A percentile compares a stretch with the other conserved stretches of the same genome.
Conservation (phyloP, 1,140 invertebrate genomes). For the Apis laboriosa region DNA sequence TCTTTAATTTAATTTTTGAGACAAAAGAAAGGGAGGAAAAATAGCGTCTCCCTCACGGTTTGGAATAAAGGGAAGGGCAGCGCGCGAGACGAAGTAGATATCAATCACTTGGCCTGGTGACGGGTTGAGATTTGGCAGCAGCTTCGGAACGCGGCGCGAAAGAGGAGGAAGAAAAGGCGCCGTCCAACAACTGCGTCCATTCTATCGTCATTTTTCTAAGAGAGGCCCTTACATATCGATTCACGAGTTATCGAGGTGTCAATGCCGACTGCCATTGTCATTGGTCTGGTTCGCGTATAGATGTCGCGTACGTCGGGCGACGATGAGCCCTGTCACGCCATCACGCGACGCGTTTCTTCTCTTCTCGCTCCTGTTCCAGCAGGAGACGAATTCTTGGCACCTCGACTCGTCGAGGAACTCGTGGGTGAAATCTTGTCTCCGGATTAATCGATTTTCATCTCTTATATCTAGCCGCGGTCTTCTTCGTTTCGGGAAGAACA, state of each 20-base stretch:
- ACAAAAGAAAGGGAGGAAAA: slow-evolving; percentile 52
- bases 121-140: slow-evolving; percentile 73
- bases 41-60: slow-evolving; percentile 55
- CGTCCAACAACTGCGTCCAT: slow-evolving; percentile 64
- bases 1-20: background rate
- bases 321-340: slow-evolving; percentile 24
- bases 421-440: slow-evolving; percentile 16
- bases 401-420: slow-evolving; percentile 8
- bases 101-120: slow-evolving; percentile 72
- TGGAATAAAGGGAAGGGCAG: slow-evolving; percentile 62
- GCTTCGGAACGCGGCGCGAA: slow-evolving; percentile 58
- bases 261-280: slow-evolving; percentile 46
- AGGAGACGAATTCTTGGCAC: slow-evolving; percentile 24
- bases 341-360: background rate
- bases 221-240: slow-evolving; percentile 56
- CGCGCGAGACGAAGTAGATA: slow-evolving; percentile 61
- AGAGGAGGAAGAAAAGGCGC: slow-evolving; percentile 48
- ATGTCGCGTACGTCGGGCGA: slow-evolving; percentile 7
- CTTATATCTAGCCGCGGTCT: background rate
- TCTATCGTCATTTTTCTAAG: slow-evolving; percentile 73
- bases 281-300: background rate
- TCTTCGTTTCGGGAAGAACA: background rate
- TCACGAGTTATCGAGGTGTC: slow-evolving; percentile 65
- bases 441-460: slow-evolving; percentile 17
- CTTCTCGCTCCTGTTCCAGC: slow-evolving; percentile 19